Evolutionary conservation across 1,140 invertebrate species (phyloP).

Genomic region (Rhopalosiphum padi): DNA sequence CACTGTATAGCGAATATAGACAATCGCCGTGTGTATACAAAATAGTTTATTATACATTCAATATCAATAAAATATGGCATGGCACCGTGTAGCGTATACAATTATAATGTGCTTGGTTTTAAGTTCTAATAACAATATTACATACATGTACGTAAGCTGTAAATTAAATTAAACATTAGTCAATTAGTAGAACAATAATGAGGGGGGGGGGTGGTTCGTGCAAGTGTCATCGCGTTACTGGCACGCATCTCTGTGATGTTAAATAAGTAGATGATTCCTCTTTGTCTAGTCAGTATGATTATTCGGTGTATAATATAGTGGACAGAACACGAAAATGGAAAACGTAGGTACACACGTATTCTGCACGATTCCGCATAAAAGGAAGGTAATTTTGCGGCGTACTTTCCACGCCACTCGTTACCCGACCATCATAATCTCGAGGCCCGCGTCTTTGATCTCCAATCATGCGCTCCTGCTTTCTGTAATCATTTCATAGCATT

Average conservation of each 20-base stretch:
- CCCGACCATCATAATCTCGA: neutral
- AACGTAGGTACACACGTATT: neutral
- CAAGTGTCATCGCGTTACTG: neutral
- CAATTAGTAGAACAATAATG: neutral
- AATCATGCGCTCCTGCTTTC: neutral
- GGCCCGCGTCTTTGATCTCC: neutral
- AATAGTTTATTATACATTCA: no score
- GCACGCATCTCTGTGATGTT: neutral
- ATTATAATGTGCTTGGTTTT: neutral
- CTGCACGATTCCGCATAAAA: neutral
- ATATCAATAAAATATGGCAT: no score
- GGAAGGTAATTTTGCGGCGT: neutral
- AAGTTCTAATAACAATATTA: neutral
- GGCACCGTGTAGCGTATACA: no score
- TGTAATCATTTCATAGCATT: slow-evolving; percentile 31
- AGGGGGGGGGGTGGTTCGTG: neutral
- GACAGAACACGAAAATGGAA: neutral
- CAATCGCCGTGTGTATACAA: no score
- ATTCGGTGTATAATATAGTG: neutral
- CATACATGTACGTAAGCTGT: no score
- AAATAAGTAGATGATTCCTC: neutral
- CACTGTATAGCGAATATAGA: no score
- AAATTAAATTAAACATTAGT: neutral
- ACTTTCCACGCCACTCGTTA: neutral
- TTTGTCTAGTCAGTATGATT: neutral